A percentile compares a stretch with the other conserved stretches of the same genome.
phyloP scores from a whole-genome alignment of 2,113 vertebrate genomes.

The Bambusicola thoracicus region DNA sequence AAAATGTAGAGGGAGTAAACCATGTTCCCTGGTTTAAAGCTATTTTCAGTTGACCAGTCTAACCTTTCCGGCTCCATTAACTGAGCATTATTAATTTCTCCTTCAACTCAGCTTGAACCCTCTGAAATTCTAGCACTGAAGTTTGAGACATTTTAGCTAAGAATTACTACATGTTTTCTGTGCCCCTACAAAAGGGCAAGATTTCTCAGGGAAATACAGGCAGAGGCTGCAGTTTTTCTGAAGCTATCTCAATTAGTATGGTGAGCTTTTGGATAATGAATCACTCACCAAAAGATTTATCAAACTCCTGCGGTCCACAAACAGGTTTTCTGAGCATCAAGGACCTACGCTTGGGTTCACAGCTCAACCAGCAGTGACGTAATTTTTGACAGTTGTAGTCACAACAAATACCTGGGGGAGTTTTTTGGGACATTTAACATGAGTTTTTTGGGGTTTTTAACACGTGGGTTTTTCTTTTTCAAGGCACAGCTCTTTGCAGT shows the following conservation, averaged over 20 bases:
- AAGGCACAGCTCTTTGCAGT: background rate
- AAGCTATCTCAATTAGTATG: background rate
- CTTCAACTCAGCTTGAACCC: background rate
- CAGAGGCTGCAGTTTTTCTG: background rate
- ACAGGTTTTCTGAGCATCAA: background rate
- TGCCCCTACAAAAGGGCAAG: background rate
- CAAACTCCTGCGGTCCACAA: background rate
- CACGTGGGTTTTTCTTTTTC: background rate
- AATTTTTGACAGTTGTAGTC: background rate
- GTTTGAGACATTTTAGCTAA: background rate
- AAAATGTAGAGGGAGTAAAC: background rate
- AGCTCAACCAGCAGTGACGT: background rate
- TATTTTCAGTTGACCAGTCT: background rate
- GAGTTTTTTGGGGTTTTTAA: background rate
- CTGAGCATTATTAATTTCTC: background rate
- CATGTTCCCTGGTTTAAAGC: background rate
- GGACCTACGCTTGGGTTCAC: fast-evolving
- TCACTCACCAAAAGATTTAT: background rate
- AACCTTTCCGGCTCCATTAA: background rate
- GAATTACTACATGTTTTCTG: background rate
- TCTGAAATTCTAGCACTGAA: background rate
- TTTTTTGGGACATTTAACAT: background rate
- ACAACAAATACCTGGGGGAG: background rate
- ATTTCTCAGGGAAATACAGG: background rate
- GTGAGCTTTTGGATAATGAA: background rate